Conservation (phyloP, 2,797 vertebrate genomes). For the Ptychadena robeensis region DNA sequence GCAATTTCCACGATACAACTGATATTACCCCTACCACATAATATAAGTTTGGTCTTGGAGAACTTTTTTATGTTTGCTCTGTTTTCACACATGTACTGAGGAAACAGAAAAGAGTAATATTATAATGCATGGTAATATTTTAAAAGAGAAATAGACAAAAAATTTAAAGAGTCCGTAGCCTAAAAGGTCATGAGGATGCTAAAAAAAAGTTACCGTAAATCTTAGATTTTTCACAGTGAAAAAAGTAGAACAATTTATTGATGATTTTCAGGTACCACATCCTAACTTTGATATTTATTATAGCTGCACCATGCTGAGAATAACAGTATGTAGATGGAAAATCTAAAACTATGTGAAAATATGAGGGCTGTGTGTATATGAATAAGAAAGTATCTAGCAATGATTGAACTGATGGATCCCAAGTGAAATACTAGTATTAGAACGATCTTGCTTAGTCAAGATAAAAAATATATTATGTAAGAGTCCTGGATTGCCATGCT, state of each 20-base stretch:
- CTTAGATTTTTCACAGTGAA: not conserved
- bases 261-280: not conserved
- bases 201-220: not conserved
- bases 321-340: constrained; percentile 4
- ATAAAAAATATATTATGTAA: not conserved
- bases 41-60: no score
- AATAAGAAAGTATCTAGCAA: constrained; percentile 19
- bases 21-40: no score
- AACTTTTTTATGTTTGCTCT: no score
- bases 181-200: not conserved
- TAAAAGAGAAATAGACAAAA: not conserved
- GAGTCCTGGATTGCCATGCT: not conserved
- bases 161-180: not conserved
- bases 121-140: no score
- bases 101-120: no score
- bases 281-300: not conserved
- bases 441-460: not conserved
- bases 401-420: constrained; percentile 6
- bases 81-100: no score
- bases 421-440: not conserved
- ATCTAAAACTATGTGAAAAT: not conserved
- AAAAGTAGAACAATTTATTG: not conserved
- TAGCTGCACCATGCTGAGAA: not conserved
- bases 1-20: no score
- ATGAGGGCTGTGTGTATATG: no score